Evolutionary conservation across 2,797 vertebrate species (phyloP).

Genomic region (Anisognathus igniventris): DNA sequence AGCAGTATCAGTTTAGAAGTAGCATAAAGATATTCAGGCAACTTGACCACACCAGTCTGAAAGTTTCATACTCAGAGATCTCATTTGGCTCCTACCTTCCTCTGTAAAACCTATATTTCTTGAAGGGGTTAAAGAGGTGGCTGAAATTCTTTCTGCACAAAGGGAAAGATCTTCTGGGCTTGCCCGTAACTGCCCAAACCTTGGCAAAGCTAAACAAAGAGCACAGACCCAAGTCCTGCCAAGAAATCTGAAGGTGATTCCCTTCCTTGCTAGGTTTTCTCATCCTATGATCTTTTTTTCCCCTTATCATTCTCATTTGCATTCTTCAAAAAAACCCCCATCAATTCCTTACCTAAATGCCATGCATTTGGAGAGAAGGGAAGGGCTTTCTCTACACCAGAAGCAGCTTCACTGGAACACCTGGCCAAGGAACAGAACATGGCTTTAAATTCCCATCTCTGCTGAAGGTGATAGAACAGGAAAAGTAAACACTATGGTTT

Average conservation of each 20-base stretch:
- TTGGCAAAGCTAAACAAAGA: background rate
- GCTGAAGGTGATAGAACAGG: background rate
- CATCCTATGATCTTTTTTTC: background rate
- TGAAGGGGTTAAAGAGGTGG: background rate
- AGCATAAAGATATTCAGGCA: background rate
- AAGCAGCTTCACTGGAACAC: background rate
- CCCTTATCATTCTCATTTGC: background rate
- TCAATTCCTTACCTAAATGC: background rate
- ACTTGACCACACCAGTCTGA: background rate
- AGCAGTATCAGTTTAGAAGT: background rate
- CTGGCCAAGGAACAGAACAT: background rate
- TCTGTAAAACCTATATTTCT: background rate
- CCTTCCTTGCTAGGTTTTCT: background rate
- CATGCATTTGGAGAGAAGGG: background rate
- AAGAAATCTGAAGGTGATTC: background rate
- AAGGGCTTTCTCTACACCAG: background rate
- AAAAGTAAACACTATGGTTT: background rate
- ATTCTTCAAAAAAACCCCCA: accelerated
- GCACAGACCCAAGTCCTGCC: background rate
- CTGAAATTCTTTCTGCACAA: background rate
- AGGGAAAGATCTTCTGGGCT: background rate
- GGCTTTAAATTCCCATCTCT: background rate
- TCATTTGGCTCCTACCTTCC: background rate
- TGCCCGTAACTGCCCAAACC: background rate
- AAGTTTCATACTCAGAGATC: background rate